These are phyloP conservation scores for Limnephilus rhombicus DNA, from an alignment of 2,888 invertebrate genomes.

Conservation along the genomic window DNA sequence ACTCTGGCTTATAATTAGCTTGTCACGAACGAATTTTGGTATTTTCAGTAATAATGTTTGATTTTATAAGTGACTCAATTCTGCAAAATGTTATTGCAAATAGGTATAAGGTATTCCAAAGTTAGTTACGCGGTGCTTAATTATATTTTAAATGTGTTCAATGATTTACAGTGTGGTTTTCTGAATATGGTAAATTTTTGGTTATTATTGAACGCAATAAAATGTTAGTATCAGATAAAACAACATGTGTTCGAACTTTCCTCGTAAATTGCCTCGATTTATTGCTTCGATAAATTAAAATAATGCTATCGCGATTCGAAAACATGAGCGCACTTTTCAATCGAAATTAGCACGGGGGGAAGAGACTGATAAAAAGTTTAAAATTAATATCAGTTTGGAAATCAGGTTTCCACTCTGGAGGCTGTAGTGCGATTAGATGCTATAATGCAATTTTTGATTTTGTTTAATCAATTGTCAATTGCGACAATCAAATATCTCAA, in stretches of 20 bases:
- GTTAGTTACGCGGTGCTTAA: not conserved
- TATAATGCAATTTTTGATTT: too few relatives aligned
- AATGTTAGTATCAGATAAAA: not conserved
- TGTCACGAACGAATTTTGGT: too few relatives aligned
- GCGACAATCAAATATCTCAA: too few relatives aligned
- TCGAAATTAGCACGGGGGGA: not conserved
- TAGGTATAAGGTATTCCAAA: not conserved
- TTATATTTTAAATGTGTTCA: not conserved
- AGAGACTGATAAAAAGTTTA: not conserved
- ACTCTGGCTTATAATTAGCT: too few relatives aligned
- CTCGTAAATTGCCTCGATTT: not conserved
- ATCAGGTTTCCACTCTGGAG: not conserved
- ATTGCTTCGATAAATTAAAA: not conserved
- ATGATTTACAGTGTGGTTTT: not conserved
- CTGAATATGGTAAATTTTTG: not conserved
- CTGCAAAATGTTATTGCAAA: not conserved
- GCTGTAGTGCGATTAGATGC: not conserved
- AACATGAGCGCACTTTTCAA: not conserved
- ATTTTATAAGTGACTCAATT: not conserved
- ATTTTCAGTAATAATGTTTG: too few relatives aligned
- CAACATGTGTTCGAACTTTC: not conserved
- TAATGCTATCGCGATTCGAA: not conserved
- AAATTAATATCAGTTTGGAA: not conserved
- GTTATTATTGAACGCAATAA: slow-evolving; percentile 1
- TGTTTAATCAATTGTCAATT: too few relatives aligned